Evolutionary conservation across 2,113 vertebrate species (phyloP).

Genomic region (Lophotis ruficrista): DNA sequence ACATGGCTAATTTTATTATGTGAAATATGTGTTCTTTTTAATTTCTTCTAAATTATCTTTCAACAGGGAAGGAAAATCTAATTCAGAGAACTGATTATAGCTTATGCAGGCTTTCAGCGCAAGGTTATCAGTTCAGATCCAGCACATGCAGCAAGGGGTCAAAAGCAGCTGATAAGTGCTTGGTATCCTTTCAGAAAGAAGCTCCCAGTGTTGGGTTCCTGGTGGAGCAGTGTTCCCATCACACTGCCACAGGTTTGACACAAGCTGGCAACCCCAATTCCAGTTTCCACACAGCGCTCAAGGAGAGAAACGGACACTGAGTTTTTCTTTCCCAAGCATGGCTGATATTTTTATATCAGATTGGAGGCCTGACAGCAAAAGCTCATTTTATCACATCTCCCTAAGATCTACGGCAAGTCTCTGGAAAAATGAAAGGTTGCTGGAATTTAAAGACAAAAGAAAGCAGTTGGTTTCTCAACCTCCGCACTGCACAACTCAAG

Average conservation of each 20-base stretch:
- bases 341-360: neutral
- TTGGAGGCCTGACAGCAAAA: neutral
- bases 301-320: rapidly evolving
- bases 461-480: neutral
- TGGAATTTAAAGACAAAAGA: neutral
- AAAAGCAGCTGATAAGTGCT: neutral
- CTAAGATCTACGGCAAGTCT: neutral
- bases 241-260: neutral
- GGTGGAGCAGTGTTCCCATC: neutral
- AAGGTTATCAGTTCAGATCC: neutral
- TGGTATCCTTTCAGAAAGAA: neutral
- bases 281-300: neutral
- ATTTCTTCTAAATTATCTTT: neutral
- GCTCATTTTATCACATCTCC: neutral
- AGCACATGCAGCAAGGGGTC: neutral
- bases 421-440: neutral
- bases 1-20: neutral
- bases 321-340: neutral
- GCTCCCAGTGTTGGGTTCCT: rapidly evolving
- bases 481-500: neutral
- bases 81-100: neutral
- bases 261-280: neutral
- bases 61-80: neutral
- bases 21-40: neutral
- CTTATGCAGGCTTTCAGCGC: rapidly evolving